phyloP scores from a whole-genome alignment of 23 tunicate genomes.

The Oikopleura vanhoeffeni region DNA sequence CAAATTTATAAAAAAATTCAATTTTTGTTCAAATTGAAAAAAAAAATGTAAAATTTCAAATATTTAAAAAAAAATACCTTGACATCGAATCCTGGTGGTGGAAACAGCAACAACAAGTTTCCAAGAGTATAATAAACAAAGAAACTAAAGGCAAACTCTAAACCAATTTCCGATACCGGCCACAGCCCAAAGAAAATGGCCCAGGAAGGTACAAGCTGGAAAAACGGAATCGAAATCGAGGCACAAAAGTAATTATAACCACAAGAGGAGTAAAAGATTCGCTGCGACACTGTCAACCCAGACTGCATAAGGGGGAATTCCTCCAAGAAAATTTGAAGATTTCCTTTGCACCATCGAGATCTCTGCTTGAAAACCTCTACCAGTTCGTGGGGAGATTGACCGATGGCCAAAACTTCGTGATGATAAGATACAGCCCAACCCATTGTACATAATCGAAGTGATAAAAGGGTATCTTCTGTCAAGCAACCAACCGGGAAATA shows the following conservation, averaged over 20 bases:
- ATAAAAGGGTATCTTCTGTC: not conserved
- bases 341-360: constrained; percentile 13
- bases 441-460: constrained; percentile 13
- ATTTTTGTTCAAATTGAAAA: no score
- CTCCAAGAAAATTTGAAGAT: constrained; percentile 9
- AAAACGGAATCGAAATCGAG: constrained; percentile 16
- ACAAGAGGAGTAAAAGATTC: constrained; percentile 16
- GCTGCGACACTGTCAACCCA: constrained; percentile 8
- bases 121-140: constrained; percentile 2
- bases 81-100: constrained; percentile 15
- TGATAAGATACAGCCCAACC: constrained; percentile 17
- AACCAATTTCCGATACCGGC: not conserved
- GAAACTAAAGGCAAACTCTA: not conserved
- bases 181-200: constrained; percentile 15
- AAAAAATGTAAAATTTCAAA: no score
- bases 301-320: constrained; percentile 16
- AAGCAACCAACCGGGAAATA: constrained; percentile 15
- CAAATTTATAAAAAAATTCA: no score
- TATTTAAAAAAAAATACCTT: no score
- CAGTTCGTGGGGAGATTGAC: constrained; percentile 4
- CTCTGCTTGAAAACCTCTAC: constrained; percentile 3
- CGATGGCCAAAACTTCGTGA: constrained; percentile 6
- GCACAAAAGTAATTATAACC: constrained; percentile 14
- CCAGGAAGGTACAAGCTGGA: constrained; percentile 15
- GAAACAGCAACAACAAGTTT: constrained; percentile 8